Base-by-base conservation (phyloP, 2,797 vertebrate species). In the Parotocinclus haroldoi region DNA sequence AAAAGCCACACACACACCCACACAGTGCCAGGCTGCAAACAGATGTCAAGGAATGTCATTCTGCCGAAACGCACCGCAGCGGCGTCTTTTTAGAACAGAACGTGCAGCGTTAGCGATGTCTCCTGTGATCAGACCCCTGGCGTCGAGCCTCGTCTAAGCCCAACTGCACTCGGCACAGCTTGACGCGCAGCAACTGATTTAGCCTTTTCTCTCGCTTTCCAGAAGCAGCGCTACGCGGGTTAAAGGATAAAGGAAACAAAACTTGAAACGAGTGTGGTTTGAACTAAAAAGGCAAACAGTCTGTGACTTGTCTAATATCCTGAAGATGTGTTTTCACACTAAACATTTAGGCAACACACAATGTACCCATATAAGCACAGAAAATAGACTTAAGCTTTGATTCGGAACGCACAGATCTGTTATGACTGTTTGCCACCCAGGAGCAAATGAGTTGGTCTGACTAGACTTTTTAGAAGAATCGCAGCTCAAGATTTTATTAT, bases 151-250 rank as follows among this genome's bases (percentile, higher is more conserved):
- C 71, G 48, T 51, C 50, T 14, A 14, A 44, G 64, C 70, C 60
- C 8, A 38, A 53, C 70, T 56, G 36, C 4, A 10, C 11, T 36
- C 68, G 59, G 60, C 73, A 73, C 51, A 42, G 72, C 80, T 79
- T 79, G 71, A 76, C 68, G 46, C 80, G n/a, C n/a, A n/a, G n/a
- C n/a, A 71, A 65, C 52, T 57, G 74, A 79, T 80, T 79, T 80
- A 71, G 73, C 61, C 51, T 66, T 74, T 74, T 73, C 27, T 5
- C 27, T 27, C 48, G 49, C 49, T 63, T 52, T 63, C n/a, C 38
- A 18, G 9, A 19, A 18, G 60, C 60, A 40, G 14, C 0, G 27
- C 7, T 5, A 36, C 45, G 10, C 14, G 16, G 49, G 37, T n/a
- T 42, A 19, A 18, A 45, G 50, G 57, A 46, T 37, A 54, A 10